Evolutionary conservation across 2,113 vertebrate species (phyloP).

Genomic region (Emydocephalus ijimae): DNA sequence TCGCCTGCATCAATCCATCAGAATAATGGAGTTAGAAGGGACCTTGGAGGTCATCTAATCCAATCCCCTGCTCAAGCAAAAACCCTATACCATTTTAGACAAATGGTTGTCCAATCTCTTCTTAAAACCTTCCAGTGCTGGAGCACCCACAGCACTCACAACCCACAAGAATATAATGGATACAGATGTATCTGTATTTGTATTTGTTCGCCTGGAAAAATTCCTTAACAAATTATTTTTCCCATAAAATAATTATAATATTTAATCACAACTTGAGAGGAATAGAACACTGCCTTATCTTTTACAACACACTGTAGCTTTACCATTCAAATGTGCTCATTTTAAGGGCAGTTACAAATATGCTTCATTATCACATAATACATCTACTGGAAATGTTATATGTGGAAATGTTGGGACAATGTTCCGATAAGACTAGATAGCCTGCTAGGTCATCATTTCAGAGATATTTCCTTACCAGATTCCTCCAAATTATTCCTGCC

Average conservation of each 20-base stretch:
- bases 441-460: not conserved
- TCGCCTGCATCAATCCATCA: not conserved
- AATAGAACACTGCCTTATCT: not conserved
- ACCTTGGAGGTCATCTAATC: not conserved
- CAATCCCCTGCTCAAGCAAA: not conserved
- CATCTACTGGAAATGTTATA: not conserved
- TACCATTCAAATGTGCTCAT: not conserved
- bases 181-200: no score
- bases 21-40: not conserved
- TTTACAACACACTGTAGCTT: not conserved
- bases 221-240: not conserved
- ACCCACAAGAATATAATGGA: not conserved
- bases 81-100: not conserved
- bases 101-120: not conserved
- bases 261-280: not conserved
- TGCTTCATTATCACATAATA: not conserved
- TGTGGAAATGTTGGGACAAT: not conserved
- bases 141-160: not conserved
- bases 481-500: not conserved
- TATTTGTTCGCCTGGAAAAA: not conserved
- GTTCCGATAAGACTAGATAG: not conserved
- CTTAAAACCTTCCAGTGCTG: not conserved
- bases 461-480: not conserved
- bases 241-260: not conserved
- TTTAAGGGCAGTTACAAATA: not conserved